Percentiles rank a stretch among this genome's conserved stretches.
phyloP scores from a whole-genome alignment of 2,888 invertebrate species.

The Scaptomyza flava region DNA sequence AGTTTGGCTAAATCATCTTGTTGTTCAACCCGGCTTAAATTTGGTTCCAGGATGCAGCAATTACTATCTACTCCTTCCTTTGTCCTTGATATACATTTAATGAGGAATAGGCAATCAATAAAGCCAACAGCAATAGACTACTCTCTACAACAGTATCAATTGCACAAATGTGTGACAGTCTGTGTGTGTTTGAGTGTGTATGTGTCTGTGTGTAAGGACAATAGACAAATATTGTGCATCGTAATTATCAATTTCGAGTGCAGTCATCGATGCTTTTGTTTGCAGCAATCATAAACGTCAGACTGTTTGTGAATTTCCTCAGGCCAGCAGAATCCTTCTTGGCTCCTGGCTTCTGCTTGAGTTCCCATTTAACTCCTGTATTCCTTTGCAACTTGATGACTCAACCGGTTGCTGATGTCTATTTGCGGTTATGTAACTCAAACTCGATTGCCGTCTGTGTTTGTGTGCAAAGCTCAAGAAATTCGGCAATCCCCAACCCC shows the following conservation, averaged over 20 bases:
- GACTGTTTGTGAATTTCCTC: constrained; percentile 39
- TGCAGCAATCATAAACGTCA: constrained; percentile 75
- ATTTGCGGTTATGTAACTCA: constrained; percentile 75
- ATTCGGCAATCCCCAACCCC: constrained; percentile 27
- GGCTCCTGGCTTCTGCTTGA: background rate
- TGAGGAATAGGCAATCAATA: constrained; percentile 36
- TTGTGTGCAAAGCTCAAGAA: constrained; percentile 28
- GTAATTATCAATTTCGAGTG: constrained; percentile 77
- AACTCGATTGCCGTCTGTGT: constrained; percentile 61
- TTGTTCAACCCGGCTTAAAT: background rate
- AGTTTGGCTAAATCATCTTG: no score
- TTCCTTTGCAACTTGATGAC: constrained; percentile 61
- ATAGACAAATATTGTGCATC: constrained; percentile 67
- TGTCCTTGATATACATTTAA: constrained; percentile 12
- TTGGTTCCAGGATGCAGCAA: background rate
- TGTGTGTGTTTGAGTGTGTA: background rate
- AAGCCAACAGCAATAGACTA: background rate
- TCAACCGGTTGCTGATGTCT: constrained; percentile 68
- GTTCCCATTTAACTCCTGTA: background rate
- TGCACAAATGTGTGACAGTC: constrained; percentile 6
- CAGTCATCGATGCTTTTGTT: constrained; percentile 74
- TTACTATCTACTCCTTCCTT: background rate
- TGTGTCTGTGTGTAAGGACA: constrained; percentile 26
- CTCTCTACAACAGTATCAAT: constrained; percentile 23
- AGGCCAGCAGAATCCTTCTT: background rate